Base-by-base conservation (phyloP, 2,888 invertebrate genomes). In the Drosophila emarginata region DNA sequence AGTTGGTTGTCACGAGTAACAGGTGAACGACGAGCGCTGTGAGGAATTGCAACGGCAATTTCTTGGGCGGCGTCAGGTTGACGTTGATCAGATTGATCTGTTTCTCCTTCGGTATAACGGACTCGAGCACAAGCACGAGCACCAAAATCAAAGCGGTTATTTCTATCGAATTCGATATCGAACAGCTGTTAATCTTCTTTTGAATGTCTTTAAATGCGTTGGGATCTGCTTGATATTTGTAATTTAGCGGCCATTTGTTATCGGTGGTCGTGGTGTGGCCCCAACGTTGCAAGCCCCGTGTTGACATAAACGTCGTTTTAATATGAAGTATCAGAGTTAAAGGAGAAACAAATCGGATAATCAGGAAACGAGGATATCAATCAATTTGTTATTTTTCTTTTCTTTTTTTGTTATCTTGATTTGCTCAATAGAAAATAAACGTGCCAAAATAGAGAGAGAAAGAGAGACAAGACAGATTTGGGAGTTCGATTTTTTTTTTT, bases 21-120 rank as follows among this genome's bases (percentile, higher is more conserved):
- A 74, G 70, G 62, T 15, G 57, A 37, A 57, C 36, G 37, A 57
- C 36, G 37, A 40, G 51, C 53, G 58, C 40, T 32, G 36, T 32
- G 67, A 78, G 64, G 66, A 79, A 79, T 74, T 77, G 67, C 67
- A 77, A 74, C 59, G 39, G 66, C 67, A 72, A 72, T 75, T 79
- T 66, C 80, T 79, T 78, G 69, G 75, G 77, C 67, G 78, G 80
- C 78, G 78, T 80, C 78, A 78, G 78, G 80, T 77, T 78, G 78
- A 77, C 73, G 58, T 54, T 54, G 32, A 54, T 54, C 32, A 36
- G 36, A 36, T 18, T 54, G 18, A 18, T 36, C 18, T 14, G 54
- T 54, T 36, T 15, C 54, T 54, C 18, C 15, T 28, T 54, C 36
- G 52, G 52, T 52, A 52, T 14, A 26, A 52, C 52, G 26, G 52